Conservation (phyloP, 2,797 vertebrate genomes). For the Linurgus olivaceus region DNA sequence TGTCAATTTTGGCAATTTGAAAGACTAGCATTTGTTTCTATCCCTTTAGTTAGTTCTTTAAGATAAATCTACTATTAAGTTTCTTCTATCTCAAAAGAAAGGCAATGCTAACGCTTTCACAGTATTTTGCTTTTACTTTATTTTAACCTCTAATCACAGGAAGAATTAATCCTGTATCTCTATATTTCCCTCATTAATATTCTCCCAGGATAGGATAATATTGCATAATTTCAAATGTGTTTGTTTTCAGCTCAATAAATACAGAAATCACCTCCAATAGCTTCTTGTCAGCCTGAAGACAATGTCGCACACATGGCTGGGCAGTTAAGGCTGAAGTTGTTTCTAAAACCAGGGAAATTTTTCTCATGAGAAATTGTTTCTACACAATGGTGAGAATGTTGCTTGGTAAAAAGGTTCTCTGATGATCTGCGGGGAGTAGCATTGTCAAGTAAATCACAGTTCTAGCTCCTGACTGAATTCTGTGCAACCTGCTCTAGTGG, state of each 20-base stretch:
- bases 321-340: background rate
- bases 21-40: background rate
- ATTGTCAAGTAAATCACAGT: background rate
- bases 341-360: background rate
- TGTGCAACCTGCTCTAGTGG: background rate
- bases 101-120: background rate
- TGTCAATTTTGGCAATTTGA: background rate
- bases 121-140: background rate
- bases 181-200: background rate
- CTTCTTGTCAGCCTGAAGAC: background rate
- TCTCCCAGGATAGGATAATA: background rate
- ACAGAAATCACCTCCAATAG: background rate
- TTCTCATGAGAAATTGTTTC: background rate
- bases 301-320: background rate
- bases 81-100: background rate
- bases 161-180: background rate
- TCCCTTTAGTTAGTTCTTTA: background rate
- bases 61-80: background rate
- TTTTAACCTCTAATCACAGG: background rate
- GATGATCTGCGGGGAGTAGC: background rate
- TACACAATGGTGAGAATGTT: background rate
- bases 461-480: background rate
- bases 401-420: background rate
- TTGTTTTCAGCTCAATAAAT: background rate
- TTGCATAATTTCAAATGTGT: background rate